Evolutionary conservation across 2,888 invertebrate genomes (phyloP), one percentile per base, ranked within the genome.

Genomic region (Mythimna loreyi): DNA sequence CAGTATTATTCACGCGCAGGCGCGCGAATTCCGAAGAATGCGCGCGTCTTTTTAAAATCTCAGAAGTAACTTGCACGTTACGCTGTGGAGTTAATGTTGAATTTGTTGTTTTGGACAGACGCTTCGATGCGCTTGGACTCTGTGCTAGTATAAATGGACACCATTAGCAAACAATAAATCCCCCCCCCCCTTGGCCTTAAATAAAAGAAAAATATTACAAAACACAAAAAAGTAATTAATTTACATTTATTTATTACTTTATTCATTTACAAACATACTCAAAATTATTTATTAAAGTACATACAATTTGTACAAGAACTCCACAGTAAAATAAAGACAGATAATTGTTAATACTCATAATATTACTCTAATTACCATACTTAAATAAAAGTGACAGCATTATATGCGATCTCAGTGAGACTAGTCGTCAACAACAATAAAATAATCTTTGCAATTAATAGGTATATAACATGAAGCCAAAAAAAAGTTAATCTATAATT

Each of bases 161-260:
- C n/a, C n/a, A n/a, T n/a, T n/a, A n/a, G n/a, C n/a, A n/a, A n/a
- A n/a, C n/a, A n/a, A n/a, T n/a, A n/a, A n/a, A n/a, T n/a, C n/a
- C n/a, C n/a, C n/a, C n/a, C n/a, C n/a, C n/a, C n/a, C n/a, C n/a
- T n/a, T n/a, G n/a, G n/a, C n/a, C n/a, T n/a, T n/a, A n/a, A n/a
- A n/a, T n/a, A n/a, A n/a, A n/a, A n/a, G n/a, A n/a, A n/a, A n/a
- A 49, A 49, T 16, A 13, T 19, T 6, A 43, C 7, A n/a, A 52
- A 80, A 70, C 50, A 67, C 36, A 9, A n/a, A 19, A 50, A 47
- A 90, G 90, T 92, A 92, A 92, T 90, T 90, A 85, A 91, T 94
- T 93, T 93, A 94, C 91, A 92, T 94, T 94, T 94, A 94, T 93
- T 94, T 95, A 95, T 93, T 94, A 87, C 81, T 90, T 93, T 91